These are phyloP conservation scores for Elaphurus davidianus DNA, from an alignment of 2,113 vertebrate genomes.

Conservation along the genomic window DNA sequence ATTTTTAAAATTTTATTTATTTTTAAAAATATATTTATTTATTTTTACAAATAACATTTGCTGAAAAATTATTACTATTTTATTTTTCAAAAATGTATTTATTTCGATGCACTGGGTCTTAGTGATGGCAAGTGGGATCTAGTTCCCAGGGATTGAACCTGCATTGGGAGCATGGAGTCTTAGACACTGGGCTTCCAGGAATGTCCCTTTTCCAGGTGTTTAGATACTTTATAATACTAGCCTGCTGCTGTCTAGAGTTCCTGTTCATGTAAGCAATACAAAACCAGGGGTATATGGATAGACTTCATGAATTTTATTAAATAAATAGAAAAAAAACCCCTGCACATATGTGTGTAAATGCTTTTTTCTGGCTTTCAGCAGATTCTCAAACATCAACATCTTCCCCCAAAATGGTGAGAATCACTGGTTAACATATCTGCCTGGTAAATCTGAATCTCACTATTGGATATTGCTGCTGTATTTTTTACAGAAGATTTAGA, in stretches of 20 bases:
- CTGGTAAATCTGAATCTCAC: background rate
- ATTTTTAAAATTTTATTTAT: background rate
- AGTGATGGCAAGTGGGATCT: background rate
- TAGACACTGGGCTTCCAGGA: background rate
- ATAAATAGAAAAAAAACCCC: background rate
- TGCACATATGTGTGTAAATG: background rate
- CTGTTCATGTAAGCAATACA: background rate
- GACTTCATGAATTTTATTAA: background rate
- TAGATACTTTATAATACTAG: background rate
- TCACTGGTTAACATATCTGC: background rate
- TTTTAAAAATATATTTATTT: background rate
- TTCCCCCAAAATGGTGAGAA: background rate
- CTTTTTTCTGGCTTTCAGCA: background rate
- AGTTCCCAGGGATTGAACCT: background rate
- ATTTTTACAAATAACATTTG: background rate
- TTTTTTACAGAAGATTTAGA: background rate
- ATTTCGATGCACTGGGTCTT: background rate
- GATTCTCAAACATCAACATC: background rate
- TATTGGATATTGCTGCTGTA: background rate
- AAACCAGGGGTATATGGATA: background rate
- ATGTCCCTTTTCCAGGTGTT: background rate
- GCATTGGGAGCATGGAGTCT: background rate
- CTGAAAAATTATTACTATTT: background rate
- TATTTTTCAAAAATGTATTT: background rate
- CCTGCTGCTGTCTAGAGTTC: background rate